A percentile compares a stretch with the other conserved stretches of the same genome.
Evolutionary conservation across 2,888 invertebrate genomes (phyloP).

Genomic region (Eilema sororculum): DNA sequence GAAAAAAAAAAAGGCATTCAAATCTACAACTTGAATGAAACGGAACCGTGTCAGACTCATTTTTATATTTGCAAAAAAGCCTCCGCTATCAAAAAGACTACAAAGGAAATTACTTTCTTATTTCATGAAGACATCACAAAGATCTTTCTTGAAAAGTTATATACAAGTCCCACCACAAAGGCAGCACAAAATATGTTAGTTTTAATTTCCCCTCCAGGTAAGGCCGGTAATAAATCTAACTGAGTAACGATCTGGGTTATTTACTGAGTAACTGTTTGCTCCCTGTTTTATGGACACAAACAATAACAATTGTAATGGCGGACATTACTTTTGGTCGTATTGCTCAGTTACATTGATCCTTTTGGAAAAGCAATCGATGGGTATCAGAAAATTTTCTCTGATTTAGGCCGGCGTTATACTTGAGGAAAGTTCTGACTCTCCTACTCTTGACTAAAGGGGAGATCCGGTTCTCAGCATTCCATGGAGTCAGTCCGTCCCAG

Average conservation of each 20-base stretch:
- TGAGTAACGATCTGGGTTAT: conserved; percentile 48
- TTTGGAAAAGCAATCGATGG: conserved; percentile 1
- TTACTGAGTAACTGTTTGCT: conserved; percentile 50
- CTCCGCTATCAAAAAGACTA: neutral
- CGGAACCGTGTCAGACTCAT: no score
- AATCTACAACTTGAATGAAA: no score
- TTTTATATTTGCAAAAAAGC: no score
- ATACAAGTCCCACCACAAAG: conserved; percentile 10
- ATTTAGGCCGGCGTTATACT: no score
- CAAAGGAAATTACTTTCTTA: neutral
- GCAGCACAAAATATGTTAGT: conserved; percentile 17
- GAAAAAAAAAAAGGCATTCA: no score
- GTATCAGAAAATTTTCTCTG: neutral
- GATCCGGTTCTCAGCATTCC: no score
- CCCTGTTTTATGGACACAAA: conserved; percentile 57
- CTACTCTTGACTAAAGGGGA: no score
- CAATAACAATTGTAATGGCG: conserved; percentile 53
- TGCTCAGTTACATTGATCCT: neutral
- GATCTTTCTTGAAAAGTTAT: neutral
- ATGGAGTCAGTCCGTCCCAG: no score
- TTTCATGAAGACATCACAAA: neutral
- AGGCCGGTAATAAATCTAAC: conserved; percentile 43
- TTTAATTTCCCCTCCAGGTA: conserved; percentile 25
- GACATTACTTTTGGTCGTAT: conserved; percentile 12
- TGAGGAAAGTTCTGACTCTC: no score